Percentiles rank a stretch among this genome's conserved stretches.
Conservation (phyloP, 92 coral and sea anemone species). For the Nematostella vectensis region DNA sequence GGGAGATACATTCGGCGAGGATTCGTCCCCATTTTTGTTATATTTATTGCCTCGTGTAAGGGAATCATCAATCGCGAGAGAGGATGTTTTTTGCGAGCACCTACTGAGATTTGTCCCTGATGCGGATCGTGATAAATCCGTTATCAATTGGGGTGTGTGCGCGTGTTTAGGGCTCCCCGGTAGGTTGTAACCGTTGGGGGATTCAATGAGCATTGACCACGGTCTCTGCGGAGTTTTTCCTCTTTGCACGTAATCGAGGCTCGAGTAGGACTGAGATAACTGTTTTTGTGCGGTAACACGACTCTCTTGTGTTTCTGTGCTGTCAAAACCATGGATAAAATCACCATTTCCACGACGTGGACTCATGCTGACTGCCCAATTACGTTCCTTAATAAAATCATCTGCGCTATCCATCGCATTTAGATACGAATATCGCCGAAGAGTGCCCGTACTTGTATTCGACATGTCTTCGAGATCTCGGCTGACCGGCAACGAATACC, state of each 20-base stretch:
- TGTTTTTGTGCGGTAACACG: conserved; percentile 10
- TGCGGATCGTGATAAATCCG: conserved; percentile 55
- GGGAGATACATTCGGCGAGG: conserved; percentile 50
- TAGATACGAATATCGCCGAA: conserved; percentile 75
- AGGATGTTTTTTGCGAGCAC: conserved; percentile 48
- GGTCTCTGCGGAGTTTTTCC: conserved; percentile 17
- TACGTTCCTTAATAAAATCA: background rate
- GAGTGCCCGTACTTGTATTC: conserved; percentile 35
- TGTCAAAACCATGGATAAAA: background rate
- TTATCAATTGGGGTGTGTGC: conserved; percentile 29
- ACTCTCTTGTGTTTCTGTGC: background rate
- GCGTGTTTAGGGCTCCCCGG: conserved; percentile 15
- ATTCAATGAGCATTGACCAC: conserved; percentile 22
- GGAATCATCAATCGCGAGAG: conserved; percentile 44
- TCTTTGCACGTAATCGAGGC: background rate
- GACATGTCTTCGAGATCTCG: conserved; percentile 18
- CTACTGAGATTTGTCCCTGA: conserved; percentile 30
- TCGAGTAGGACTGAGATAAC: conserved; percentile 12
- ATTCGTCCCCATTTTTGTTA: conserved; percentile 28
- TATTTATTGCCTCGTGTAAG: conserved; percentile 24
- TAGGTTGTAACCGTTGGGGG: conserved; percentile 14
- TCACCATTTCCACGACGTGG: background rate
- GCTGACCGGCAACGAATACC: conserved; percentile 22
- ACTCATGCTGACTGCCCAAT: too few species aligned
- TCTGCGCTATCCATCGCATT: conserved; percentile 39